A percentile compares a stretch with the other conserved stretches of the same genome.
phyloP scores from a whole-genome alignment of 2,888 invertebrate species.

The Philaethria dido region DNA sequence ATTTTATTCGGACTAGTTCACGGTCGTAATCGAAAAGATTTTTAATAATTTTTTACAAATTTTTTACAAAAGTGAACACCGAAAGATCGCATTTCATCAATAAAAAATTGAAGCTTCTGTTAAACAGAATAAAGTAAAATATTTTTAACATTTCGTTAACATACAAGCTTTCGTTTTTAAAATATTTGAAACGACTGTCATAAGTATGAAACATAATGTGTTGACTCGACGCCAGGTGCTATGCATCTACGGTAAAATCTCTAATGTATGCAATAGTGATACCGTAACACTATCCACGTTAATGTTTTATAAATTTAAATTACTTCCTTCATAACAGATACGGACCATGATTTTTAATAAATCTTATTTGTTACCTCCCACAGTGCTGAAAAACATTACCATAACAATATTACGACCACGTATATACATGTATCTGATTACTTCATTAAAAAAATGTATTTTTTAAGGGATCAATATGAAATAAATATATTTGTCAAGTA shows the following conservation, averaged over 20 bases:
- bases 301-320: constrained; percentile 20
- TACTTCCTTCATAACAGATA: constrained; percentile 18
- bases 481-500: background rate
- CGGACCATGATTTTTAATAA: constrained; percentile 18
- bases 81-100: constrained; percentile 40
- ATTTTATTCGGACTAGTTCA: constrained; percentile 82
- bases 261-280: constrained; percentile 28
- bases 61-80: constrained; percentile 72
- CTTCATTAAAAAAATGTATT: background rate
- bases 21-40: constrained; percentile 73
- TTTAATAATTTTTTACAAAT: constrained; percentile 62
- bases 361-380: constrained; percentile 12
- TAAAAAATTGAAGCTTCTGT: constrained; percentile 10
- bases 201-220: constrained; percentile 22
- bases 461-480: background rate
- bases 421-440: background rate
- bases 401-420: background rate
- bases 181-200: constrained; percentile 23
- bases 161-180: background rate
- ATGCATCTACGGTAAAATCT: constrained; percentile 19
- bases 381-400: background rate
- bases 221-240: constrained; percentile 25
- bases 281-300: constrained; percentile 18
- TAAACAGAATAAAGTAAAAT: constrained; percentile 9
- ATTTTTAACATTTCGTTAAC: background rate